Conservation (phyloP, 2,797 vertebrate species). For the Karalla daura region DNA sequence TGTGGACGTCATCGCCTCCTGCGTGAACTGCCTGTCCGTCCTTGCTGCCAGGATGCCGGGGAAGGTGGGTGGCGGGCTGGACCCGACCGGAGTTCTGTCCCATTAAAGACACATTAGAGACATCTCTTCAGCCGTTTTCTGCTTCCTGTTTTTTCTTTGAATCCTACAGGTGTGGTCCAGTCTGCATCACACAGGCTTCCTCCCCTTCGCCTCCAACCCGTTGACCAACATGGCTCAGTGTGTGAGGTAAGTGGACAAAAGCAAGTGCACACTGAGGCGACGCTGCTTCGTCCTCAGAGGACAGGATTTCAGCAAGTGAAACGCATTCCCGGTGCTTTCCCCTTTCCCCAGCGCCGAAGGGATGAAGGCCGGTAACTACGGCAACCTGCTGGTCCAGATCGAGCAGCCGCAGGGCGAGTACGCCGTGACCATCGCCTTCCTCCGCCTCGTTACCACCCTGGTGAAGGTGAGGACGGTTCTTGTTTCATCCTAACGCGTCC, state of each 20-base stretch:
- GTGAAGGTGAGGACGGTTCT: conserved; percentile 87
- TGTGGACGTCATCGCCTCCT: conserved; percentile 95
- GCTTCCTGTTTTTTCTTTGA: neutral
- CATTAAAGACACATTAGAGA: neutral
- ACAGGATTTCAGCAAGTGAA: no score
- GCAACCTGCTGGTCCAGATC: conserved; percentile 92
- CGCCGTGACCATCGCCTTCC: conserved; percentile 92
- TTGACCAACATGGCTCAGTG: conserved; percentile 90
- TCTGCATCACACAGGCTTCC: conserved; percentile 95
- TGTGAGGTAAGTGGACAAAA: conserved; percentile 84
- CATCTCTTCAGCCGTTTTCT: neutral
- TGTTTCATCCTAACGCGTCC: no score
- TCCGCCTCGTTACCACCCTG: conserved; percentile 92
- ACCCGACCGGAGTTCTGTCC: no score
- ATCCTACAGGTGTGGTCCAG: conserved; percentile 95
- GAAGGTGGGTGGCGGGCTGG: conserved; percentile 92
- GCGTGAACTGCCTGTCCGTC: conserved; percentile 94
- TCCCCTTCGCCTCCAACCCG: conserved; percentile 92
- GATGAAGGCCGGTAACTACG: conserved; percentile 98
- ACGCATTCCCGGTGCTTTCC: neutral
- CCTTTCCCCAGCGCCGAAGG: conserved; percentile 89
- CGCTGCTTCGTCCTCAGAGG: no score
- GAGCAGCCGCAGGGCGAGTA: conserved; percentile 97
- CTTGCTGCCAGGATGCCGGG: conserved; percentile 93
- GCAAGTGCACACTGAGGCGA: neutral